Conservation (phyloP, 1,140 invertebrate genomes). For the Archegozetes longisetosus region DNA sequence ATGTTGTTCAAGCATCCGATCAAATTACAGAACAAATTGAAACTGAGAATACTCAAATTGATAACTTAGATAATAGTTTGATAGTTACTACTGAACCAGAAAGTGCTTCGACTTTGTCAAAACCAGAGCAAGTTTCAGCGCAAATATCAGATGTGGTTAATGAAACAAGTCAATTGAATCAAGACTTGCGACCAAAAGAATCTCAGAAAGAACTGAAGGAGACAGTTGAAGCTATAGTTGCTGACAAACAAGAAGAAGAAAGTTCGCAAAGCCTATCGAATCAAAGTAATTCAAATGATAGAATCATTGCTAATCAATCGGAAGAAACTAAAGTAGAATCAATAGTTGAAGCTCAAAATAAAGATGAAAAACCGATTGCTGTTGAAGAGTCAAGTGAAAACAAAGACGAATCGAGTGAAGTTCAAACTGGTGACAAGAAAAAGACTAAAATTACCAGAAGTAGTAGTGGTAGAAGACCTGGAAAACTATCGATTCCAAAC, state of each 20-base stretch:
- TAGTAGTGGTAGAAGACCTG: neutral
- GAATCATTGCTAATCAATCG: neutral
- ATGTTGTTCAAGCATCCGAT: too few species aligned
- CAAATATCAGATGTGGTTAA: neutral
- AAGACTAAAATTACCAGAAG: neutral
- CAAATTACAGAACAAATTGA: too few species aligned
- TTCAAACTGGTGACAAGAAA: neutral
- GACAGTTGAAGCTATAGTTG: neutral
- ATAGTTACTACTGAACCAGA: too few species aligned
- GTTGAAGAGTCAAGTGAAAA: neutral
- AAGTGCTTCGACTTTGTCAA: too few species aligned
- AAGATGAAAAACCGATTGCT: neutral
- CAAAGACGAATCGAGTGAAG: neutral
- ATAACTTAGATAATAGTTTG: too few species aligned
- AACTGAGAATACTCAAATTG: too few species aligned
- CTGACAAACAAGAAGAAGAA: neutral
- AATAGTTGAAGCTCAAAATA: neutral
- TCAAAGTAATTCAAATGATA: neutral
- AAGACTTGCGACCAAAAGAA: neutral
- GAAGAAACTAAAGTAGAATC: neutral
- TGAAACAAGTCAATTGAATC: neutral
- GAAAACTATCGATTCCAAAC: conserved; percentile 16
- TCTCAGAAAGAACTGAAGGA: neutral
- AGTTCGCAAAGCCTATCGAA: neutral
- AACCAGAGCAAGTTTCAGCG: too few species aligned